These are phyloP conservation scores for Eira barbara DNA, from an alignment of 2,113 vertebrate genomes.

Conservation along the genomic window DNA sequence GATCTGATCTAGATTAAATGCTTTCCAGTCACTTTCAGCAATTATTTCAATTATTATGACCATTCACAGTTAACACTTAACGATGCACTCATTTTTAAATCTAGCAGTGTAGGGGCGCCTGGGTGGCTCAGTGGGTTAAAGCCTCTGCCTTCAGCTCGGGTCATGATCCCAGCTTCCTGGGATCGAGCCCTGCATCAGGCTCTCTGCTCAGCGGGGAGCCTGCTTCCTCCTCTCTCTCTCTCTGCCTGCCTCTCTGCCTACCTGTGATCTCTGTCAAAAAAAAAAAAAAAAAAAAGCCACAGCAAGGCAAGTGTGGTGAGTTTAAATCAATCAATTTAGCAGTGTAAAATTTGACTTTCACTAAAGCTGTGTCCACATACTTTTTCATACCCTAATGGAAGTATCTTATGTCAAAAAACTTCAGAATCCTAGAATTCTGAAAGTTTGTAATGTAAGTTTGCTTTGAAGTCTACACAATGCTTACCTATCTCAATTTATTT, in stretches of 20 bases:
- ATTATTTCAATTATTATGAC: not conserved
- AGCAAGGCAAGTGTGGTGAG: no score
- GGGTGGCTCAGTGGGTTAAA: no score
- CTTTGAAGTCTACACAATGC: not conserved
- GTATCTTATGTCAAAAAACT: not conserved
- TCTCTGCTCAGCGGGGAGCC: no score
- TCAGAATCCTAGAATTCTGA: not conserved
- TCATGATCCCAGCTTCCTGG: no score
- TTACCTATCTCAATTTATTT: not conserved
- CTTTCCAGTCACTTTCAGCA: not conserved
- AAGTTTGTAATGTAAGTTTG: not conserved
- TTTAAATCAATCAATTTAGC: not conserved
- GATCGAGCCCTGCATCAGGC: no score
- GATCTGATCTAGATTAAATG: not conserved
- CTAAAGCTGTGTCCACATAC: not conserved
- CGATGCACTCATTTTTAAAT: not conserved
- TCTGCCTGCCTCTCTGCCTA: no score
- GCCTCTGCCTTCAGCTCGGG: no score
- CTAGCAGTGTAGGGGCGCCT: not conserved
- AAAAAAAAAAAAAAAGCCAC: no score
- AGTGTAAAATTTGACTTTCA: not conserved
- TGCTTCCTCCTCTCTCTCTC: no score
- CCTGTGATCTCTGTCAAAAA: no score
- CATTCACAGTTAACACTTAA: not conserved
- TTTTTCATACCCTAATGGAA: not conserved